phyloP scores from a whole-genome alignment of 2,888 invertebrate genomes.

The Pimpla rufipes region DNA sequence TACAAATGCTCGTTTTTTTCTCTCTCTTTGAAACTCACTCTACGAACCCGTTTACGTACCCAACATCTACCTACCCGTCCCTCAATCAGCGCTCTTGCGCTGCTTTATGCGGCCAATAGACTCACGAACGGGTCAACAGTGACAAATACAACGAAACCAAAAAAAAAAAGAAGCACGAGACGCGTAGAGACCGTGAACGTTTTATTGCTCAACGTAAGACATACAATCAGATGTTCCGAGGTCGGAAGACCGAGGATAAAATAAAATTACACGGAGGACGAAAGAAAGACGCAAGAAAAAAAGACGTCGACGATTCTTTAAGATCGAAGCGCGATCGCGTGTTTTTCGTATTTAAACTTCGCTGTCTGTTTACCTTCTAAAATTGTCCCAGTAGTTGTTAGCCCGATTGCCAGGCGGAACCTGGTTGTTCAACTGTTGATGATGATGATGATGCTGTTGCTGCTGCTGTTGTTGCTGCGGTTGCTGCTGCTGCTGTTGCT shows the following conservation, averaged over 20 bases:
- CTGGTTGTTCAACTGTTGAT: conserved; percentile 91
- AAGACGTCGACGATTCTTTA: neutral
- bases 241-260: conserved; percentile 46
- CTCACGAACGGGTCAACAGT: conserved; percentile 27
- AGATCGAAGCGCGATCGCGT: conserved; percentile 1
- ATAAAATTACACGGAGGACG: conserved; percentile 15
- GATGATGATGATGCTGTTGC: conserved; percentile 80
- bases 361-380: conserved; percentile 90
- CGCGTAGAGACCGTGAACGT: conserved; percentile 71
- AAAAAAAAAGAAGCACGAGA: conserved; percentile 39
- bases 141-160: conserved; percentile 63
- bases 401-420: conserved; percentile 96
- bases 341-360: conserved; percentile 6
- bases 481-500: conserved; percentile 71
- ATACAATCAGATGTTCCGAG: conserved; percentile 72
- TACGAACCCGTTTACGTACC: conserved; percentile 76
- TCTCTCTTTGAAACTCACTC: conserved; percentile 48
- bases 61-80: conserved; percentile 77
- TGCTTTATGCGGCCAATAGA: conserved; percentile 27
- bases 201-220: conserved; percentile 75
- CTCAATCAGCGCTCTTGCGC: conserved; percentile 71
- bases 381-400: conserved; percentile 98
- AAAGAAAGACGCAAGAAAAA: conserved; percentile 16
- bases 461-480: conserved; percentile 79
- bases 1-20: conserved; percentile 7